Base-by-base conservation (phyloP, 2,888 invertebrate genomes). In the Julus scanicus region DNA sequence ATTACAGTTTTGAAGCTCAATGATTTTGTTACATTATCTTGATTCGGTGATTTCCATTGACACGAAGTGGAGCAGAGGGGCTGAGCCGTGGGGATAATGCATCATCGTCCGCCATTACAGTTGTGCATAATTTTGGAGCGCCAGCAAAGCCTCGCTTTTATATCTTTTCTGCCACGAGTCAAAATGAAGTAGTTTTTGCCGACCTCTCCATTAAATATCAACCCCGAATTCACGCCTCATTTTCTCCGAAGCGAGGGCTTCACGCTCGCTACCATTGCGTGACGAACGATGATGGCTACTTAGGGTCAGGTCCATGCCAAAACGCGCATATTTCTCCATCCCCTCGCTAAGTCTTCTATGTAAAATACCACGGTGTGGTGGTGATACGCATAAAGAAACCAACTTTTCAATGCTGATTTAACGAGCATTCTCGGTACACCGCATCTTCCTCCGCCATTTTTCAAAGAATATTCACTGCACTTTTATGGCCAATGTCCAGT, bases 1-100 rank as follows among this genome's bases (percentile, higher is more conserved):
- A 84, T 84, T 84, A 84, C 84, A 84, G 84, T 84, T 84, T 84
- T 84, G 84, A 84, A 84, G 48, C 84, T 84, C 84, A 40, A 84
- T 84, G 84, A 84, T 84, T 84, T 84, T n/a, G 84, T 84, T 84
- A 84, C 48, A 84, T 84, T 84, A 84, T 84, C 84, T 84, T 20
- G 44, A 84, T 84, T 84, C 44, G 40, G 6, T 84, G 84, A 84
- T 84, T 44, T 84, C 40, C 84, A 84, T 48, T 84, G 84, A 84
- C 84, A 84, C 20, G 1, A 29, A 71, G 44, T n/a, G 17, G 13
- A 84, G 84, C 20, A 40, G 84, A 20, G 84, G 84, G 84, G 71
- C 29, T 71, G n/a, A 17, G 6, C n/a, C 17, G n/a, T n/a, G 44
- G 44, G 57, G 57, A 15, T n/a, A 71, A 71, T 71, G 71, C 71